A percentile compares a stretch with the other conserved stretches of the same genome.
Conservation (phyloP, 2,797 vertebrate genomes). For the Coendou prehensilis region DNA sequence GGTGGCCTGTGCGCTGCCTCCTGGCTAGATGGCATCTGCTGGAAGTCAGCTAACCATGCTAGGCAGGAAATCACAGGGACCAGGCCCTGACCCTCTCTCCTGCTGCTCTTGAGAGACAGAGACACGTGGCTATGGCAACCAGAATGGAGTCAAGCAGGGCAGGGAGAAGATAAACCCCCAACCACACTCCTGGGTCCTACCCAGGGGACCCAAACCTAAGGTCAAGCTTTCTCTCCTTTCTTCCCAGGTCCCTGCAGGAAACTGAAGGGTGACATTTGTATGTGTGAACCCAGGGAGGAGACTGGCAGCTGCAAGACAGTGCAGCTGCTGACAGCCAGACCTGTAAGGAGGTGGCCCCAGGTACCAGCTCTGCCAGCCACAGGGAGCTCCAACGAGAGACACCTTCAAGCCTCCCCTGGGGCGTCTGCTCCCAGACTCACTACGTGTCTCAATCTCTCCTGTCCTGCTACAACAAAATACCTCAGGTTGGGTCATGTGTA, state of each 20-base stretch:
- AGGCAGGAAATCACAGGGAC: not conserved
- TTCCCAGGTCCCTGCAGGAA: not conserved
- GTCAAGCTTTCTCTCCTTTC: not conserved
- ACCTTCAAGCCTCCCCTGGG: not conserved
- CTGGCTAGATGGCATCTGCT: conserved; percentile 38
- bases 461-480: not conserved
- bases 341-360: not conserved
- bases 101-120: conserved; percentile 8
- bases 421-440: not conserved
- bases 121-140: not conserved
- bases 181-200: not conserved
- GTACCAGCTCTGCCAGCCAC: not conserved
- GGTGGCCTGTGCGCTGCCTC: not conserved
- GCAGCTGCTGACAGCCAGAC: not conserved
- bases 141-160: not conserved
- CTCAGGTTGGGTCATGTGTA: not conserved
- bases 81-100: not conserved
- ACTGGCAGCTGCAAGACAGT: not conserved
- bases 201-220: not conserved
- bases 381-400: not conserved
- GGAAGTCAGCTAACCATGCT: conserved; percentile 25
- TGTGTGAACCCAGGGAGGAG: not conserved
- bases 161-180: not conserved
- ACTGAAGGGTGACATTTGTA: not conserved
- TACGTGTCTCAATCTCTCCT: not conserved